These are phyloP conservation scores for Nannobrachium achirus DNA, from an alignment of 2,113 vertebrate species.

Conservation along the genomic window DNA sequence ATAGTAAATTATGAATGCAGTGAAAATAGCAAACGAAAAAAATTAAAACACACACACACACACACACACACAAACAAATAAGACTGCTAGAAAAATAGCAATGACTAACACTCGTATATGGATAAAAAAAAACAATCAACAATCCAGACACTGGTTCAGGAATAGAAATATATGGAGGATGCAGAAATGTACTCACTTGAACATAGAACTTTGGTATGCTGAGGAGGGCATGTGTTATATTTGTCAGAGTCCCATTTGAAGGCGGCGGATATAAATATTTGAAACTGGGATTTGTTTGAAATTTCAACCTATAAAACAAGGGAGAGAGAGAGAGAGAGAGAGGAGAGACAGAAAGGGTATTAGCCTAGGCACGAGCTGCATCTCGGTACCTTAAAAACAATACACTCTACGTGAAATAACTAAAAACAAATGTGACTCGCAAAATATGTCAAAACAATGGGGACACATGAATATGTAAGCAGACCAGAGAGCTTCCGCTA, in stretches of 20 bases:
- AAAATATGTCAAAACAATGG: conserved; percentile 36
- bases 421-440: conserved; percentile 19
- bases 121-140: too few relatives aligned
- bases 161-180: conserved; percentile 11
- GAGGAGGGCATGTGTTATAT: conserved; percentile 91
- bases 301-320: conserved; percentile 85
- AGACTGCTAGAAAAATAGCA: too few relatives aligned
- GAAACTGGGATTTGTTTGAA: conserved; percentile 90
- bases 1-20: neutral
- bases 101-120: too few relatives aligned
- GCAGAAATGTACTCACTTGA: conserved; percentile 82
- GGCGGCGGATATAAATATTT: conserved; percentile 97
- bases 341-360: neutral
- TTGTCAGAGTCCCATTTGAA: conserved; percentile 89
- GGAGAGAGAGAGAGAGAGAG: neutral
- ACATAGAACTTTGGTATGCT: conserved; percentile 97
- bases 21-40: neutral
- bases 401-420: conserved; percentile 5
- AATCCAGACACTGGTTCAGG: neutral
- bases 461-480: conserved; percentile 33
- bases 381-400: conserved; percentile 14
- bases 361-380: too few relatives aligned
- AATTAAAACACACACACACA: neutral
- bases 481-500: conserved; percentile 15
- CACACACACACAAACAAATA: too few relatives aligned